Conservation (phyloP, 2,888 invertebrate species). For the Ceriagrion tenellum region DNA sequence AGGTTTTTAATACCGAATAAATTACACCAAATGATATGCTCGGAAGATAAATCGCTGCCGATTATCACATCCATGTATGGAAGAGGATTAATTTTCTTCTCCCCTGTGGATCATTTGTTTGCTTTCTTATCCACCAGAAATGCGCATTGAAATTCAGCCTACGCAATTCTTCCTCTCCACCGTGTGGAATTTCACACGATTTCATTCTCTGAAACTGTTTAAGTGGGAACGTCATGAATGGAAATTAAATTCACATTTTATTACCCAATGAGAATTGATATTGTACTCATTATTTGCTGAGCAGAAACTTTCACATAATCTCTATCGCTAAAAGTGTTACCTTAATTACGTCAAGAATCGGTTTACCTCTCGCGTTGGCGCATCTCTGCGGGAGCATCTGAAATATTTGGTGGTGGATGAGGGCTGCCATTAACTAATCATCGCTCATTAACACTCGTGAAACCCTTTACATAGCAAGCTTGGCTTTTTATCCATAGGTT, state of each 20-base stretch:
- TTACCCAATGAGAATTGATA: too few species aligned
- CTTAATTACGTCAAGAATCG: not conserved
- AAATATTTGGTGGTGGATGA: too few species aligned
- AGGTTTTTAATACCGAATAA: slow-evolving; percentile 6
- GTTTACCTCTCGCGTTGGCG: too few species aligned
- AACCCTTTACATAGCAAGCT: too few species aligned
- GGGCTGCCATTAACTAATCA: too few species aligned
- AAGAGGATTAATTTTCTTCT: not conserved
- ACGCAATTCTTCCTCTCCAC: not conserved
- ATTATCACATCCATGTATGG: not conserved
- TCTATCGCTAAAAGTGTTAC: not conserved
- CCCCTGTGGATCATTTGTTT: not conserved
- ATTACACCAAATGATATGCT: not conserved
- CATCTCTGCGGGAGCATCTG: too few species aligned
- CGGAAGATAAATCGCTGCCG: not conserved
- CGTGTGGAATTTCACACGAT: not conserved
- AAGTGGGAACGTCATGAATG: too few species aligned
- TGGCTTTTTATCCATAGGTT: too few species aligned
- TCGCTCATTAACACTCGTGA: too few species aligned
- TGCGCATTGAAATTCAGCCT: not conserved
- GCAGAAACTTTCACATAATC: not conserved
- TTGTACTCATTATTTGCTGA: not conserved
- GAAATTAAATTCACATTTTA: too few species aligned
- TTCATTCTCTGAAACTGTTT: not conserved
- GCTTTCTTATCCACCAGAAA: not conserved